A percentile compares a stretch with the other conserved stretches of the same genome.
These are phyloP conservation scores for Gymnocypris eckloni DNA, from an alignment of 2,797 vertebrate species.

Conservation along the genomic window DNA sequence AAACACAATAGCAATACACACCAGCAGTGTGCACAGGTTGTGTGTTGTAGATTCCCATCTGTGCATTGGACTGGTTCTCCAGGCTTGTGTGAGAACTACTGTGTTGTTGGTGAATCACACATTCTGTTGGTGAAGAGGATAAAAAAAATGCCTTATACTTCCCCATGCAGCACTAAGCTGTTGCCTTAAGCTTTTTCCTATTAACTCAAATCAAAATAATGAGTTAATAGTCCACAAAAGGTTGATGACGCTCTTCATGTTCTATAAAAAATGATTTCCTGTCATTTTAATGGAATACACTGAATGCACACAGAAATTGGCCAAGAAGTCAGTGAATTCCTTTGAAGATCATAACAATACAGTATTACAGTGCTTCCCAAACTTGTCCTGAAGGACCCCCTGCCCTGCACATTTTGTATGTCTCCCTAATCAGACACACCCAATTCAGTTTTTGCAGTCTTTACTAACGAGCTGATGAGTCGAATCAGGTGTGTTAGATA, in stretches of 20 bases:
- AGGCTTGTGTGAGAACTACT: not conserved
- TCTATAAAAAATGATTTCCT: not conserved
- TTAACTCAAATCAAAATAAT: constrained; percentile 13
- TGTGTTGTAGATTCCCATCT: not conserved
- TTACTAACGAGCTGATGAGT: no score
- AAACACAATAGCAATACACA: constrained; percentile 20
- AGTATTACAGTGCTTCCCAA: not conserved
- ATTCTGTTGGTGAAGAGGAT: constrained; percentile 31
- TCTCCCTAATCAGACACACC: no score
- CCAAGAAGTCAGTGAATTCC: not conserved
- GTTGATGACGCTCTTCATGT: not conserved
- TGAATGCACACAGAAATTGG: not conserved
- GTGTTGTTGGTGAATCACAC: constrained; percentile 40
- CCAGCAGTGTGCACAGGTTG: not conserved
- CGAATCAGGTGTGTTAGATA: no score
- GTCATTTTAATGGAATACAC: not conserved
- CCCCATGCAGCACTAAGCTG: constrained; percentile 5
- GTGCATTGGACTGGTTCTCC: constrained; percentile 1
- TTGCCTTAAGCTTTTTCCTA: not conserved
- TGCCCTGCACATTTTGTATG: no score
- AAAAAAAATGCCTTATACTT: not conserved
- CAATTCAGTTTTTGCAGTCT: no score
- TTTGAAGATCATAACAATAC: not conserved
- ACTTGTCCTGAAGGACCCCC: no score
- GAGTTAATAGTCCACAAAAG: not conserved